Conservation (phyloP, 2,113 vertebrate genomes). For the Pelvicachromis taeniatus region DNA sequence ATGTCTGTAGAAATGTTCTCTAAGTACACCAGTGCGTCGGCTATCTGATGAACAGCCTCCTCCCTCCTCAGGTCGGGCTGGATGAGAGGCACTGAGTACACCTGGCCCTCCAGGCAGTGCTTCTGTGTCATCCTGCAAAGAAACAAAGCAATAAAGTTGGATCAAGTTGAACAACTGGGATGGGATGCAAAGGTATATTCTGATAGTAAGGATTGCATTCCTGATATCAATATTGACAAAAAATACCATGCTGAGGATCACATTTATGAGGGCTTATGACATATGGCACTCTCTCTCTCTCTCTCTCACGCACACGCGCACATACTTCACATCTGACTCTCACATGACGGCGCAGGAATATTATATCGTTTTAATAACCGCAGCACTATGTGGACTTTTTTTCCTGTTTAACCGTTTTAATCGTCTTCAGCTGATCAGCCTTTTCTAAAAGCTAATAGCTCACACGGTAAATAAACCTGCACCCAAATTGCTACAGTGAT, state of each 20-base stretch:
- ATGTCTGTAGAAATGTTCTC: slow-evolving; percentile 90
- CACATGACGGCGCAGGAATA: slow-evolving; percentile 31
- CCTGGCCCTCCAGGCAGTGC: slow-evolving; percentile 83
- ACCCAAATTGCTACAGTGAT: not conserved
- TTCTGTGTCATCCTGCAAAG: slow-evolving; percentile 79
- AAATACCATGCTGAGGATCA: not conserved
- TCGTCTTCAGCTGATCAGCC: not conserved
- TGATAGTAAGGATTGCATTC: not conserved
- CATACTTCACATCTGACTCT: slow-evolving; percentile 28
- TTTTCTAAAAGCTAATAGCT: not conserved
- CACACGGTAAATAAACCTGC: not conserved
- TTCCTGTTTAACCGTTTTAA: not conserved
- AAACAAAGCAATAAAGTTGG: not conserved
- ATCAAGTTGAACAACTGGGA: not conserved
- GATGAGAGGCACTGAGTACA: slow-evolving; percentile 87
- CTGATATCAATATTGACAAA: not conserved
- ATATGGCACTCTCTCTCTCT: not conserved
- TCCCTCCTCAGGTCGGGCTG: slow-evolving; percentile 89
- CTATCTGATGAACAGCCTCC: slow-evolving; percentile 90
- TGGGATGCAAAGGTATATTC: not conserved
- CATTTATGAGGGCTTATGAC: not conserved
- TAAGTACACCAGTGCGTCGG: slow-evolving; percentile 85
- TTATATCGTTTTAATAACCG: not conserved
- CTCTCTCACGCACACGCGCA: not conserved
- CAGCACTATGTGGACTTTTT: not conserved